These are phyloP conservation scores for Haliaeetus leucogaster DNA, from an alignment of 2,113 vertebrate genomes.

Conservation along the genomic window DNA sequence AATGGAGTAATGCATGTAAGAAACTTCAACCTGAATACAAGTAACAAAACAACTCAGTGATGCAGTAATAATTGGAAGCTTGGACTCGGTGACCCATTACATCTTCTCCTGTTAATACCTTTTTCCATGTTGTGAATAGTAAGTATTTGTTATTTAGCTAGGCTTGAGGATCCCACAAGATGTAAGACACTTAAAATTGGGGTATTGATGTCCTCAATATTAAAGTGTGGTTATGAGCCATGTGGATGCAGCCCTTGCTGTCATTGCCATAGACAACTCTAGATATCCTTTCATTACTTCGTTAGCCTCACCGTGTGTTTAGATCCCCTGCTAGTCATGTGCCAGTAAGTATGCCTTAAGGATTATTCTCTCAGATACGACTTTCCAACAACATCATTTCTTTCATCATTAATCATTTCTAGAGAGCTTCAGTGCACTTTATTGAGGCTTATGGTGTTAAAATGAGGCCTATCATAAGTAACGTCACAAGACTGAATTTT, in stretches of 20 bases:
- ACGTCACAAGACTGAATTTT: not conserved
- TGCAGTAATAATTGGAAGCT: not conserved
- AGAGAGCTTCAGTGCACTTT: not conserved
- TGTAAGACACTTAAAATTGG: not conserved
- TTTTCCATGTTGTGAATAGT: not conserved
- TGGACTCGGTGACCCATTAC: not conserved
- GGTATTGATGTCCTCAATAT: not conserved
- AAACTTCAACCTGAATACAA: not conserved
- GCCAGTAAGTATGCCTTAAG: not conserved
- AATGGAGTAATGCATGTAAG: not conserved
- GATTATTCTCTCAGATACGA: not conserved
- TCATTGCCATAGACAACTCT: not conserved
- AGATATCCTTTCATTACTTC: not conserved
- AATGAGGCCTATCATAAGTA: not conserved
- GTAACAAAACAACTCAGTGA: not conserved
- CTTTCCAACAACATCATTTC: not conserved
- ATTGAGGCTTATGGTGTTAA: not conserved
- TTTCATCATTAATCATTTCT: not conserved
- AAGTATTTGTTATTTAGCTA: not conserved
- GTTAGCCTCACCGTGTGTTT: not conserved
- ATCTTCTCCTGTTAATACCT: not conserved
- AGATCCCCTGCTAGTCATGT: not conserved
- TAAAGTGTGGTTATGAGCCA: not conserved
- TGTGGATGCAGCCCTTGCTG: not conserved
- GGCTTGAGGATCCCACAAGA: not conserved